phyloP scores from a whole-genome alignment of 2,797 vertebrate species.

The Sardinella longiceps region DNA sequence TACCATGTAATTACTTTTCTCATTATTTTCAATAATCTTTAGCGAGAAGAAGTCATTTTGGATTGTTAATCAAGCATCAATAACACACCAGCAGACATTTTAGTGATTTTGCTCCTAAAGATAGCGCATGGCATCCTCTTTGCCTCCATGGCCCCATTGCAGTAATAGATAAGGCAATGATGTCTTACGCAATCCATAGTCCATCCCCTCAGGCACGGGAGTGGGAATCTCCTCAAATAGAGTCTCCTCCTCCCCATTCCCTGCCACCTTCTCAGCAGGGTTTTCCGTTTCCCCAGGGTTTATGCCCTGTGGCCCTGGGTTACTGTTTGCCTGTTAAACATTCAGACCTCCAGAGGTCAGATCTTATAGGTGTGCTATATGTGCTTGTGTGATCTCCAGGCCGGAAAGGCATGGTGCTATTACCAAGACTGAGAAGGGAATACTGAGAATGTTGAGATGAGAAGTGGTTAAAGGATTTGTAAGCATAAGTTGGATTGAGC shows the following conservation, averaged over 20 bases:
- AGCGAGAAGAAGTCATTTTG: not conserved
- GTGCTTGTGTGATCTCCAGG: slow-evolving; percentile 3
- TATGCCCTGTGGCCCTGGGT: slow-evolving; percentile 29
- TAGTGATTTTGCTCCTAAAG: not conserved
- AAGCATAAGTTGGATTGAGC: too few species aligned
- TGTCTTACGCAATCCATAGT: not conserved
- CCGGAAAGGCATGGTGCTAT: not conserved
- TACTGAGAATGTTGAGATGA: too few species aligned
- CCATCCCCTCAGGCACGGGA: not conserved
- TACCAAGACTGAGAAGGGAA: too few species aligned
- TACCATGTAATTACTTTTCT: not conserved
- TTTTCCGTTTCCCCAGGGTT: slow-evolving; percentile 24
- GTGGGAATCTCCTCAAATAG: not conserved
- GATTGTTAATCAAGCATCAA: too few species aligned
- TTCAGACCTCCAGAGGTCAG: slow-evolving; percentile 44
- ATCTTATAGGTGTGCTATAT: slow-evolving; percentile 48
- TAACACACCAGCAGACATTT: too few species aligned
- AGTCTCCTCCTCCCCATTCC: not conserved
- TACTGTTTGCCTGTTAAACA: slow-evolving; percentile 51
- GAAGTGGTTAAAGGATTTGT: not conserved
- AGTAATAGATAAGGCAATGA: not conserved
- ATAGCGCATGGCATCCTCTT: not conserved
- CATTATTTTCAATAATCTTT: not conserved
- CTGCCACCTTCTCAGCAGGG: not conserved
- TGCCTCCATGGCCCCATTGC: not conserved